Evolutionary conservation across 2,888 invertebrate species (phyloP), one percentile per base, ranked within the genome.

Genomic region (Thera britannica): DNA sequence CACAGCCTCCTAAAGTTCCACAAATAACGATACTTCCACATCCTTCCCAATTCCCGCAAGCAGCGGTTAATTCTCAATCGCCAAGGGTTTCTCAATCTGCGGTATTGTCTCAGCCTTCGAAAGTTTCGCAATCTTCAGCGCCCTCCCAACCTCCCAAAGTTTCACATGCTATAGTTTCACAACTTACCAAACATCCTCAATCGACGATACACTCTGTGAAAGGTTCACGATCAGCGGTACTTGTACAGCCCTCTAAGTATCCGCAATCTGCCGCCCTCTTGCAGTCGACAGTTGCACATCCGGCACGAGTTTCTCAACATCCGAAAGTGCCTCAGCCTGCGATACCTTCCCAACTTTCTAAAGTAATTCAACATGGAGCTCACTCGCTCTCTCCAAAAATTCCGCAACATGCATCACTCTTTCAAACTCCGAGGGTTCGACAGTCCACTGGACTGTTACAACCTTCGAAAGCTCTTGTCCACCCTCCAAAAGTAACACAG

Each of bases 11-110:
- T 9, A 62, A 48, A 48, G 62, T 66, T 57, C 65, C 65, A 2
- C 60, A 62, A 56, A 52, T 62, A 41, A 66, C 65, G 35, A 73
- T 68, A 69, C 73, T 72, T 56, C 65, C 65, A n/a, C 59, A 66
- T 60, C 62, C 69, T 54, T 56, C 59, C 6, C 56, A 38, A 55
- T 57, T 52, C 60, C 48, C 56, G 11, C 56, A 58, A 49, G 2
- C 58, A 44, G 49, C 34, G 23, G 35, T 35, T 7, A 59, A 58
- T 58, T 23, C 57, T 3, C 65, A 62, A 58, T n/a, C 55, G 11
- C 36, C 52, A 35, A 66, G 38, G 41, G 56, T 56, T 56, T 38
- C 56, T 7, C 56, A 56, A 56, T 56, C 56, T 56, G 38, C 12
- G 7, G 12, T 38, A 36, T n/a, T 38, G 11, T 7, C 41, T 23